A percentile compares a stretch with the other conserved stretches of the same genome.
Conservation (phyloP, 1,140 invertebrate genomes). For the Hylaeus anthracinus region DNA sequence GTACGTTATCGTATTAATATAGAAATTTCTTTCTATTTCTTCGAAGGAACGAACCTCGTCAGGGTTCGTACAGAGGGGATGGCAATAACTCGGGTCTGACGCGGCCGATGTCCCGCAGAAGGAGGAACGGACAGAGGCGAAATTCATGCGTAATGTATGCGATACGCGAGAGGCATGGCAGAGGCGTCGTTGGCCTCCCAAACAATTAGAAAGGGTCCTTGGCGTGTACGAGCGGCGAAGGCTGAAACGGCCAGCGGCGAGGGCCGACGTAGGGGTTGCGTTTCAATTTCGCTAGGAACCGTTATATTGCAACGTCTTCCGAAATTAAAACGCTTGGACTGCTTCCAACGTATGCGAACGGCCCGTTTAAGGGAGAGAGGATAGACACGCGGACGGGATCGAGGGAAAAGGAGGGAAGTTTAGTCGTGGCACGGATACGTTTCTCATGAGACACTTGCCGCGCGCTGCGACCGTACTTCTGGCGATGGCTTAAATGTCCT, state of each 20-base stretch:
- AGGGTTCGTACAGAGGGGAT: slow-evolving; percentile 26
- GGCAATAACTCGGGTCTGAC: slow-evolving; percentile 46
- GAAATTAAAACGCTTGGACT: slow-evolving; percentile 69
- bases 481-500: slow-evolving; percentile 15
- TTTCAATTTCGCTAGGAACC: slow-evolving; percentile 71
- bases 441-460: slow-evolving; percentile 47
- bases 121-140: slow-evolving; percentile 51
- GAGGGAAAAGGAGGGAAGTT: background rate
- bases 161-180: slow-evolving; percentile 43
- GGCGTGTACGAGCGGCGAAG: slow-evolving; percentile 35
- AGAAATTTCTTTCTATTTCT: too few relatives aligned
- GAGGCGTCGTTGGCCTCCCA: slow-evolving; percentile 64
- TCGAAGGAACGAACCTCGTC: background rate
- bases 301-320: slow-evolving; percentile 74
- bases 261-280: slow-evolving; percentile 58
- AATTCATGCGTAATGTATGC: slow-evolving; percentile 71
- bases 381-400: too few relatives aligned
- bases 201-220: slow-evolving; percentile 72
- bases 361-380: background rate
- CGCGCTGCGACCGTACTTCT: background rate
- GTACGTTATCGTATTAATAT: too few relatives aligned
- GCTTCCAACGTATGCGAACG: slow-evolving; percentile 56
- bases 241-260: slow-evolving; percentile 18
- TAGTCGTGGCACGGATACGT: slow-evolving; percentile 40
- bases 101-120: slow-evolving; percentile 44